Base-by-base conservation (phyloP, 2,888 invertebrate species). In the Nomada fabriciana region DNA sequence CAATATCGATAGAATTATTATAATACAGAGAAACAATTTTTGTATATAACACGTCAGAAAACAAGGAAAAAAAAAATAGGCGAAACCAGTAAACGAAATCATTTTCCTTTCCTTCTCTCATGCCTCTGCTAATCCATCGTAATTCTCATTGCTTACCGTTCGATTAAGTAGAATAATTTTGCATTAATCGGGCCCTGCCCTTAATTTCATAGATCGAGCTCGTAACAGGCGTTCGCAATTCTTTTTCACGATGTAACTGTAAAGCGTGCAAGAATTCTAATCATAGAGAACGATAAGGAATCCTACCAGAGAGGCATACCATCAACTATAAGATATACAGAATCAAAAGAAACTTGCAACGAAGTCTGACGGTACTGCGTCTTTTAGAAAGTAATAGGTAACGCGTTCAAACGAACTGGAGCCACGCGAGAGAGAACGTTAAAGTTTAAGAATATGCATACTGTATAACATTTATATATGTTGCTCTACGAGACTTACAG, bases 161-260 rank as follows among this genome's bases (percentile, higher is more conserved):
- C 73, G 61, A 70, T 82, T 87, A 64, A 83, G 81, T 81, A 84
- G 84, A 79, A 69, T 86, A 82, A 71, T 87, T 87, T 86, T 86
- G 86, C 86, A 85, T 89, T 86, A 85, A 82, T 85, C 80, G 74
- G 86, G 85, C 86, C 80, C 52, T 36, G 60, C 72, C 63, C 60
- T 67, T 65, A 79, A 59, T 76, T 81, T 81, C 68, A 68, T 76
- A 65, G 74, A 83, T 68, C 42, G 76, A 70, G 67, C 82, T 72
- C 73, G 47, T 79, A 77, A 76, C 59, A 25, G 47, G 69, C 79
- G 80, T 79, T 77, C 73, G 82, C 76, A 74, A 50, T 52, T 47
- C 20, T 71, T 76, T 75, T 77, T 72, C 67, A 77, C 76, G 82
- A 47, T 61, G 63, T 83, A 87, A 87, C 80, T 59, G 73, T 70